Evolutionary conservation across 2,113 vertebrate species (phyloP).

Genomic region (Prolemur simus): DNA sequence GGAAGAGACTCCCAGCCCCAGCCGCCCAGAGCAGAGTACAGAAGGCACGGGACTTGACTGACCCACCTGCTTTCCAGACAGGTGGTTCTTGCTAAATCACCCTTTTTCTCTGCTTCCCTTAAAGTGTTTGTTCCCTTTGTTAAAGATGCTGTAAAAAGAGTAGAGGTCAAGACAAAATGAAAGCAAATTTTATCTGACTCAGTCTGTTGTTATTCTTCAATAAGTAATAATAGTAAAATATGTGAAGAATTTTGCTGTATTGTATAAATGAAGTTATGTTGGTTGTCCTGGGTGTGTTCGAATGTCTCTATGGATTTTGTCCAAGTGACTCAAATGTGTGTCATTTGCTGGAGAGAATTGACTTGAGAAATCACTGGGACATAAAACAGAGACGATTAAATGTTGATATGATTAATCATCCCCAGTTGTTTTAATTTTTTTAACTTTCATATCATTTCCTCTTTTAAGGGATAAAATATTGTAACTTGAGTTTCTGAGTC

Average conservation of each 20-base stretch:
- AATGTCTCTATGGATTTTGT: neutral
- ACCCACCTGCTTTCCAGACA: neutral
- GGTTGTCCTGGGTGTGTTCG: neutral
- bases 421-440: constrained; percentile 45
- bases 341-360: neutral
- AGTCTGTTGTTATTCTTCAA: neutral
- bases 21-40: neutral
- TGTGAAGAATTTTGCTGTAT: neutral
- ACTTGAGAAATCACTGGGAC: neutral
- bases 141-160: neutral
- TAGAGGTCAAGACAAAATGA: neutral
- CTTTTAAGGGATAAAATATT: constrained; percentile 16
- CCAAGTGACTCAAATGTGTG: neutral
- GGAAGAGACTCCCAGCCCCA: neutral
- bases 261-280: neutral
- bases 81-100: neutral
- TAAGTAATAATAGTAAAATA: neutral
- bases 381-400: neutral
- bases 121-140: neutral
- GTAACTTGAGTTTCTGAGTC: constrained; percentile 20
- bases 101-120: neutral
- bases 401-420: neutral
- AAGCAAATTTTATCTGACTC: neutral
- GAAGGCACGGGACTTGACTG: neutral
- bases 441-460: neutral